A percentile compares a stretch with the other conserved stretches of the same genome.
Evolutionary conservation across 2,888 invertebrate genomes (phyloP).

Genomic region (Strigamia maritima): DNA sequence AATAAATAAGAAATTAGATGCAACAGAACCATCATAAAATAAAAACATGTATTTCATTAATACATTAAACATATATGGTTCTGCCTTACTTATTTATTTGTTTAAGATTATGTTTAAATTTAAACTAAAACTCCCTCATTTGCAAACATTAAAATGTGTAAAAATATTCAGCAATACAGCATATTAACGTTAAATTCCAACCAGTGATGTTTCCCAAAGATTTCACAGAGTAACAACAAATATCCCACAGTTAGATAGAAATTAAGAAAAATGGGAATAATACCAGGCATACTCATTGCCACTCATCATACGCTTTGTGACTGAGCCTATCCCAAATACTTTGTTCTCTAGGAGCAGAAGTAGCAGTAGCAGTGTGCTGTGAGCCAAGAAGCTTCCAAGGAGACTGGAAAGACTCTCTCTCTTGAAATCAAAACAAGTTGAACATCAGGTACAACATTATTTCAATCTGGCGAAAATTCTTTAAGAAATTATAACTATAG

Average conservation of each 20-base stretch:
- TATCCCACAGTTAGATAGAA: not conserved
- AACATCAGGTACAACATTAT: not conserved
- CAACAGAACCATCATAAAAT: not conserved
- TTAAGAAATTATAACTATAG: slow-evolving; percentile 13
- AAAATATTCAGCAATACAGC: not conserved
- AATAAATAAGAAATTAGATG: not conserved
- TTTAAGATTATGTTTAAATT: not conserved
- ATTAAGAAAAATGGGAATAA: slow-evolving; percentile 34
- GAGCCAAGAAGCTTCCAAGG: slow-evolving; percentile 13
- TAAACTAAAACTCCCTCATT: not conserved
- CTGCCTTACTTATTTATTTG: not conserved
- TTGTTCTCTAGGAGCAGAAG: not conserved
- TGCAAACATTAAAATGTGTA: not conserved
- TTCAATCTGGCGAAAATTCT: slow-evolving; percentile 16
- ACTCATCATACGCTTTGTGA: slow-evolving; percentile 29
- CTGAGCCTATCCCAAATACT: slow-evolving; percentile 21
- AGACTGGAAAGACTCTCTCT: not conserved
- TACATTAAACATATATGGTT: not conserved
- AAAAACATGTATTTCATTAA: not conserved
- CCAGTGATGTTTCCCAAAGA: not conserved
- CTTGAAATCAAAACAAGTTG: slow-evolving; percentile 33
- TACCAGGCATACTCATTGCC: slow-evolving; percentile 35
- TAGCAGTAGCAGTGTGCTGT: not conserved
- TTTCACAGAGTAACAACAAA: not conserved
- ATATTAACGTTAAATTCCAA: not conserved